Conservation (phyloP, 2,888 invertebrate genomes). For the Steinernema scapterisci region DNA sequence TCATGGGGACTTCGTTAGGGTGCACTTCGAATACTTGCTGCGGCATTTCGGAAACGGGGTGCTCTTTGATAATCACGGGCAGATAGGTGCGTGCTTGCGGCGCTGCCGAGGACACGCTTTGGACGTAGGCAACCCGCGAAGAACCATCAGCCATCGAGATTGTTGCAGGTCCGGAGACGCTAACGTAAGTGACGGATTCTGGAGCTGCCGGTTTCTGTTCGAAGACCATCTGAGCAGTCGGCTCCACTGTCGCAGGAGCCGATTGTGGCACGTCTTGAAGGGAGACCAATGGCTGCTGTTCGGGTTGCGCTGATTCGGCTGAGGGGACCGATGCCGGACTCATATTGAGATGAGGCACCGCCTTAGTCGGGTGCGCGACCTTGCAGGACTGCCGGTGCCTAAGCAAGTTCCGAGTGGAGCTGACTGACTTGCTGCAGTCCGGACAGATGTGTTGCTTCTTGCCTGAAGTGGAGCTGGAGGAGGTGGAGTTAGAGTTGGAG, state of each 20-base stretch:
- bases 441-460: constrained; percentile 3
- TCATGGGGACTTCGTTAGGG: neutral
- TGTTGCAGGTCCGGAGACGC: neutral
- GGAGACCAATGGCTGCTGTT: neutral
- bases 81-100: neutral
- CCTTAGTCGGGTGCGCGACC: neutral
- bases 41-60: neutral
- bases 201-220: neutral
- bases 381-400: constrained; percentile 23
- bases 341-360: neutral
- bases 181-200: neutral
- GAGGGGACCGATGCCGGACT: constrained; percentile 5
- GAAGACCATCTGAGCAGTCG: neutral
- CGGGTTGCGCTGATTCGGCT: neutral
- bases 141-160: neutral
- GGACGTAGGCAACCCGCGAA: neutral
- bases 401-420: neutral
- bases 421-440: constrained; percentile 13
- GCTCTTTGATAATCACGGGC: constrained; percentile 14
- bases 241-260: neutral
- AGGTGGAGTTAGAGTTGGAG: neutral
- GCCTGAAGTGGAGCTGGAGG: neutral
- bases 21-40: neutral
- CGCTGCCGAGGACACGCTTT: neutral
- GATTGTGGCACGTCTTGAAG: constrained; percentile 11